phyloP scores from a whole-genome alignment of 2,888 invertebrate species.

The Thecocarcelia acutangulata region DNA sequence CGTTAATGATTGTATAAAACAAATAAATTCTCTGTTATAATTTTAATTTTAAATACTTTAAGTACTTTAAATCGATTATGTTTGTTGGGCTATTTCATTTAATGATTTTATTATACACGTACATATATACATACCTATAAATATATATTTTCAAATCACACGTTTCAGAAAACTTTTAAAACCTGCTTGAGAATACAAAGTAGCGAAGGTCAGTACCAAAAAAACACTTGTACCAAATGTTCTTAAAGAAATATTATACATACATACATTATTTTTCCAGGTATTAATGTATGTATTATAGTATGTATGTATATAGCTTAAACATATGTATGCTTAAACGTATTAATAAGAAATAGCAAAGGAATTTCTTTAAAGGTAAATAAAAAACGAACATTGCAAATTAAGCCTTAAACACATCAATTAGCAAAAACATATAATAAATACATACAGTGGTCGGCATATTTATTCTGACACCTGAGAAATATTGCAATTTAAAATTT shows the following conservation, averaged over 20 bases:
- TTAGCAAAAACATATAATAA: too few species aligned
- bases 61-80: not conserved
- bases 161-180: conserved; percentile 7
- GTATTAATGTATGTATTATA: too few species aligned
- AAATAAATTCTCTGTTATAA: too few species aligned
- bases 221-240: conserved; percentile 15
- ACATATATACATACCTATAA: too few species aligned
- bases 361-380: conserved; percentile 12
- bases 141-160: conserved; percentile 11
- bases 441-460: too few species aligned
- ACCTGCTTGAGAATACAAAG: not conserved
- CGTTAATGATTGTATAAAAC: too few species aligned
- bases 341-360: conserved; percentile 3
- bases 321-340: not conserved
- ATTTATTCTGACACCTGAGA: too few species aligned
- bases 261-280: not conserved
- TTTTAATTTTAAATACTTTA: too few species aligned
- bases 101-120: not conserved
- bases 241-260: conserved; percentile 12
- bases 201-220: conserved; percentile 21
- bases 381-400: conserved; percentile 18
- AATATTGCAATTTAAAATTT: too few species aligned
- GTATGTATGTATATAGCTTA: too few species aligned
- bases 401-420: not conserved
- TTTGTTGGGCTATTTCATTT: not conserved